phyloP scores from a whole-genome alignment of 2,888 invertebrate species.

The Helleia helle region DNA sequence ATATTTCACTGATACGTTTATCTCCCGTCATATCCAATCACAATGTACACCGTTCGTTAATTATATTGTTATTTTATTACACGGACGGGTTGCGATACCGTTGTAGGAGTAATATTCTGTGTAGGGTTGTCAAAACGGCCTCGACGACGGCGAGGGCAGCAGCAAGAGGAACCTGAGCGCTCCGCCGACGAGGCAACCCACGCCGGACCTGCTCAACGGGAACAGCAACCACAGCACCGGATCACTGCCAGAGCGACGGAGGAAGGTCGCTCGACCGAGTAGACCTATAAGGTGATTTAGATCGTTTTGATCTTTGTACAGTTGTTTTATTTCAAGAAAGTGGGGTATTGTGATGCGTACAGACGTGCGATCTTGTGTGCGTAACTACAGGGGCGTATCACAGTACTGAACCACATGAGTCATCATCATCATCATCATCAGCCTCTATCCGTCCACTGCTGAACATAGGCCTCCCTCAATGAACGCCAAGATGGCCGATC shows the following conservation, averaged over 20 bases:
- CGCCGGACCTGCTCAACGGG: conserved; percentile 62
- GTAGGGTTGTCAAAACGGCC: conserved; percentile 34
- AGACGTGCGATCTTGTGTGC: too few species aligned
- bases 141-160: conserved; percentile 52
- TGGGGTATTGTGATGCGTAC: too few species aligned
- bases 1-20: conserved; percentile 8
- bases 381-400: too few species aligned
- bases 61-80: neutral
- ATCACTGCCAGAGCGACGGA: conserved; percentile 59
- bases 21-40: neutral
- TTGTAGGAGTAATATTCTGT: conserved; percentile 11
- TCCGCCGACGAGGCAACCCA: conserved; percentile 60
- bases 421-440: too few species aligned
- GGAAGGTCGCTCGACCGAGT: conserved; percentile 45
- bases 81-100: neutral
- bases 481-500: too few species aligned
- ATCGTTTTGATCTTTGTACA: too few species aligned
- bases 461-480: too few species aligned
- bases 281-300: conserved; percentile 45
- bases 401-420: too few species aligned
- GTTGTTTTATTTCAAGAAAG: too few species aligned
- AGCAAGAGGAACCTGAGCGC: conserved; percentile 58
- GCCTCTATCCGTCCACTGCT: too few species aligned
- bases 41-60: neutral
- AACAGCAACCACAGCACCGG: conserved; percentile 67